These are phyloP conservation scores for Mnemiopsis leidyi DNA, from an alignment of 37 sponge, comb jelly and placozoan species.

Conservation along the genomic window DNA sequence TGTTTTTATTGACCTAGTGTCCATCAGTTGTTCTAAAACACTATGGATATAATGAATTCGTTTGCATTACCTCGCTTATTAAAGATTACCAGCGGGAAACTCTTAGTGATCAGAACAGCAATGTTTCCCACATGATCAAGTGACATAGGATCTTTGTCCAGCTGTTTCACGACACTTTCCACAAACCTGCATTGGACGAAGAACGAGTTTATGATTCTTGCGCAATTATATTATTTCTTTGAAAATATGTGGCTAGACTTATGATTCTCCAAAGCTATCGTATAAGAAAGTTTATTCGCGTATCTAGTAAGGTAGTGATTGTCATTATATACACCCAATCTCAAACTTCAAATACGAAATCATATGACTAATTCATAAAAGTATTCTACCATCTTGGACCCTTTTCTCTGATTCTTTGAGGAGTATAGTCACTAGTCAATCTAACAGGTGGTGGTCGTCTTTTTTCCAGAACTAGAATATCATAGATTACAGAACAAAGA, in stretches of 20 bases:
- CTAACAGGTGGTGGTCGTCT: not conserved
- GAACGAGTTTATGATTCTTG: too few relatives aligned
- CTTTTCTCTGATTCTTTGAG: constrained; percentile 1
- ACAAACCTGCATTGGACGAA: not conserved
- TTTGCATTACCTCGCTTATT: not conserved
- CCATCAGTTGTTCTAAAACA: too few relatives aligned
- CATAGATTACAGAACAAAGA: too few relatives aligned
- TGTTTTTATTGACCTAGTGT: too few relatives aligned
- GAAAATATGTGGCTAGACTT: too few relatives aligned
- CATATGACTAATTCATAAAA: too few relatives aligned
- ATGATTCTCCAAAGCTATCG: too few relatives aligned
- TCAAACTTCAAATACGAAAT: too few relatives aligned
- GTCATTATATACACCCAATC: too few relatives aligned
- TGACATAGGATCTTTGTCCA: not conserved
- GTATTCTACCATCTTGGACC: not conserved
- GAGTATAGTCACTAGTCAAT: not conserved
- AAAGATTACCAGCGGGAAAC: not conserved
- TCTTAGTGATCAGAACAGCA: not conserved
- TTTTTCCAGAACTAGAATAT: not conserved
- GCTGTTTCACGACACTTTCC: not conserved
- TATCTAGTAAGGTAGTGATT: too few relatives aligned
- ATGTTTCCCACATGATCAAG: not conserved
- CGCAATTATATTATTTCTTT: not conserved
- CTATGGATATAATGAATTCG: not conserved
- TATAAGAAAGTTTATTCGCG: too few relatives aligned